Evolutionary conservation across 2,888 invertebrate genomes (phyloP).

Genomic region (Polietes domitor): DNA sequence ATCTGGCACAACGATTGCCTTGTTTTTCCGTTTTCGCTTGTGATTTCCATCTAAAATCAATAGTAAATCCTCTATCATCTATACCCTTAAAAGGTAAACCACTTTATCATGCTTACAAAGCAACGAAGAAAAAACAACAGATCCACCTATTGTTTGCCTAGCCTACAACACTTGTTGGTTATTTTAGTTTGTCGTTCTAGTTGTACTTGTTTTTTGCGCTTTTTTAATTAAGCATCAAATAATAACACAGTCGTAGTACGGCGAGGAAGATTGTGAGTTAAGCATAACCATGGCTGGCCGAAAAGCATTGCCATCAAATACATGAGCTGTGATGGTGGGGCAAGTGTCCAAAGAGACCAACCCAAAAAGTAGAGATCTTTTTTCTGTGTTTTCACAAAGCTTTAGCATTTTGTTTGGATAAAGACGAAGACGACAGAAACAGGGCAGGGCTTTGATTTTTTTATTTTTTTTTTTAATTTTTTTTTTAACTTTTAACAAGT

Average conservation of each 20-base stretch:
- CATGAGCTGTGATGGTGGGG: no score
- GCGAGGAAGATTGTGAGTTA: no score
- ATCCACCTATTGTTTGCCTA: no score
- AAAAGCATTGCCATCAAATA: no score
- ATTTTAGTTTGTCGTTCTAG: background rate
- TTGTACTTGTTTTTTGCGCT: background rate
- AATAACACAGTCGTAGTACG: no score
- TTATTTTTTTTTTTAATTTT: no score
- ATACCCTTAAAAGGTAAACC: background rate
- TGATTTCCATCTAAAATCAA: background rate
- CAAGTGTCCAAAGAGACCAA: constrained; percentile 1
- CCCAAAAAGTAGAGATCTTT: background rate
- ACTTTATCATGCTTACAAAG: background rate
- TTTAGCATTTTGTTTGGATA: no score
- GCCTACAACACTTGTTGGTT: no score
- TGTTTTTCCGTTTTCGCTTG: background rate
- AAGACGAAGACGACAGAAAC: background rate
- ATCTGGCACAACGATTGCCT: no score
- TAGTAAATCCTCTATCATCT: background rate
- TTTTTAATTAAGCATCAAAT: background rate
- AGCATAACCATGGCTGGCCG: no score
- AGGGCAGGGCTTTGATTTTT: background rate
- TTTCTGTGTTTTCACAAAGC: no score
- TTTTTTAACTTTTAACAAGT: no score
- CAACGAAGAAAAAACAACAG: background rate